Base-by-base conservation (phyloP, 1,140 invertebrate species). In the Tetramorium simillimum region DNA sequence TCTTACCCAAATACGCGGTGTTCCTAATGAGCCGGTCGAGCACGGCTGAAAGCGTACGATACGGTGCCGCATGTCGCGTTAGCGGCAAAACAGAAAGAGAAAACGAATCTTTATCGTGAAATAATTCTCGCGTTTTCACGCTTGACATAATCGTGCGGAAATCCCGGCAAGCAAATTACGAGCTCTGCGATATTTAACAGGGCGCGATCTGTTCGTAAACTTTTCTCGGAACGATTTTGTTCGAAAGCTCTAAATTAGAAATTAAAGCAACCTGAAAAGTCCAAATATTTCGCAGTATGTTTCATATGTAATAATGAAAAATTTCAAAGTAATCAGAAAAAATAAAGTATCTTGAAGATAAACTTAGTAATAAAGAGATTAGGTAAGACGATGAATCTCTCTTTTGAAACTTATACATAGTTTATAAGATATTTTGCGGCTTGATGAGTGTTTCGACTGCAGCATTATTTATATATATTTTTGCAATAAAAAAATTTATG, bases 21-120 rank as follows among this genome's bases (percentile, higher is more conserved):
- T 91, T 91, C 87, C 89, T 91, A 90, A 91, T 92, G 89, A 91
- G 89, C 86, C 78, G 80, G 89, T 85, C 78, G 80, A 89, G 88
- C 87, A 77, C 76, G 62, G 65, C 53, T 88, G 56, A 18, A 73
- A 49, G 70, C 16, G 58, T 18, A 24, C 53, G 75, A 77, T 62
- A 21, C 58, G 53, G 14, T 24, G 58, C 12, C 69, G 46, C 82
- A 67, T 58, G 65, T 86, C 77, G 75, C 28, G 43, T 33, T 4
- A 7, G 5, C 21, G 16, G 6, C 37, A 16, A 62, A 3, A 24
- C 21, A 18, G 62, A 81, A 16, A 51, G 60, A 65, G 28, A 33
- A 40, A 67, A 51, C 37, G 63, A 7, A 76, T 24, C 21, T 88
- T 88, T 88, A 78, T 77, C 58, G 58, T 10, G 18, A 86, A 90